Base-by-base conservation (phyloP, 2,113 vertebrate genomes). In the Odontophorus gujanensis region DNA sequence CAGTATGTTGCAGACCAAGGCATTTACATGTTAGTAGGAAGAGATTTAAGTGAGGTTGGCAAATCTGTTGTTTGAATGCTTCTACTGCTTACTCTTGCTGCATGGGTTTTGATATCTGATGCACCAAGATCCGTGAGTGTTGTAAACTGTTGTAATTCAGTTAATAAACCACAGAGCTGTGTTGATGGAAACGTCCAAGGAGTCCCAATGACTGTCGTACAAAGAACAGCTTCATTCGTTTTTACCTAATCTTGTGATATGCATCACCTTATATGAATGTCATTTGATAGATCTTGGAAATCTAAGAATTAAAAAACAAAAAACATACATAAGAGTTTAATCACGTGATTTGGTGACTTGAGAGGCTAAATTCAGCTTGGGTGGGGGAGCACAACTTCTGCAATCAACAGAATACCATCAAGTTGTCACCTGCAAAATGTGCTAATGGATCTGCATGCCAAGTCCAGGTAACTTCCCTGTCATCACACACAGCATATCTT, bases 251-350 rank as follows among this genome's bases (percentile, higher is more conserved):
- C 42, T 87, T 91, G 79, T 89, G 68, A 80, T 69, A 73, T 1
- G 13, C 1, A 0, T 87, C 79, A 78, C 42, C 85, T 94, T 81
- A 62, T 36, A 38, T 28, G 45, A 91, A 62, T 85, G 85, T 87
- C 91, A 91, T 92, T 94, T 94, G 85, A 91, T 76, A 80, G 84
- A 89, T 95, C 91, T 89, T 93, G 85, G 61, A 81, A 87, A 78
- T n/a, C 82, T 90, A 92, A 90, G 95, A 95, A 81, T 93, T 88
- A 90, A 93, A 81, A 55, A 32, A 32, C 28, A 57, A 57, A 18
- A 57, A 32, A 30, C 6, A 55, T 18, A 30, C 85, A 34, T 63
- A 89, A 36, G 81, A 83, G 18, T 81, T 74, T 90, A 59, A 77
- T 65, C 68, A 88, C 90, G 85, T 91, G 76, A 95, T 89, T 87